Base-by-base conservation (phyloP, 2,888 invertebrate genomes). In the Acanthosepion pharaonis region DNA sequence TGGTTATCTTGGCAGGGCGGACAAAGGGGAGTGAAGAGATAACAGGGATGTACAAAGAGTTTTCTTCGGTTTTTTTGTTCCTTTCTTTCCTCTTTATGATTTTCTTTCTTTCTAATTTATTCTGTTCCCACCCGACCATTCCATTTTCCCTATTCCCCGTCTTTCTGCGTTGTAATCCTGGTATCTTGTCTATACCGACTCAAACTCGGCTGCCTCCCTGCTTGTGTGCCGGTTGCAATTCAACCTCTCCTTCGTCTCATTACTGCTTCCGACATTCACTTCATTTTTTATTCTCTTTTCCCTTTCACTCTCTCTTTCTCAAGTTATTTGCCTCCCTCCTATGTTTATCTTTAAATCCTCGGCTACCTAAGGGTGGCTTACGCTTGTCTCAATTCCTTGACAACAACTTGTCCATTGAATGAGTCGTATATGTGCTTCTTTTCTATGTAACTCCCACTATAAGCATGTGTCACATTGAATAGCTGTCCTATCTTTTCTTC, bases 1-100 rank as follows among this genome's bases (percentile, higher is more conserved):
- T 78, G 78, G n/a, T 78, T 78, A 78, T 78, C 78, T 78, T 78
- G 78, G 78, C 78, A 78, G 78, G 78, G 78, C 78, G 78, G 78
- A 78, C 78, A 78, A 78, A 78, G n/a, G 78, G 78, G n/a, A 78
- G 78, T 78, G 78, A n/a, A 78, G 33, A 78, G 78, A 78, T 78
- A 78, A 78, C 78, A 78, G 78, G n/a, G n/a, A 78, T n/a, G n/a
- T 78, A 78, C 78, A 78, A 78, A 78, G 78, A 78, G 78, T 78
- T 78, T 78, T 78, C 78, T 78, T n/a, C 78, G 15, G 0, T 0
- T 51, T 64, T 78, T 78, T 33, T 78, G 78, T 78, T 78, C 33
- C 18, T 78, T n/a, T 15, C 78, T 78, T 78, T 78, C 9, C n/a
- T 78, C 78, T 78, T 33, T 78, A 78, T 78, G 78, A 78, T 15